Conservation (phyloP, 2,113 vertebrate genomes). For the Cinclus mexicanus region DNA sequence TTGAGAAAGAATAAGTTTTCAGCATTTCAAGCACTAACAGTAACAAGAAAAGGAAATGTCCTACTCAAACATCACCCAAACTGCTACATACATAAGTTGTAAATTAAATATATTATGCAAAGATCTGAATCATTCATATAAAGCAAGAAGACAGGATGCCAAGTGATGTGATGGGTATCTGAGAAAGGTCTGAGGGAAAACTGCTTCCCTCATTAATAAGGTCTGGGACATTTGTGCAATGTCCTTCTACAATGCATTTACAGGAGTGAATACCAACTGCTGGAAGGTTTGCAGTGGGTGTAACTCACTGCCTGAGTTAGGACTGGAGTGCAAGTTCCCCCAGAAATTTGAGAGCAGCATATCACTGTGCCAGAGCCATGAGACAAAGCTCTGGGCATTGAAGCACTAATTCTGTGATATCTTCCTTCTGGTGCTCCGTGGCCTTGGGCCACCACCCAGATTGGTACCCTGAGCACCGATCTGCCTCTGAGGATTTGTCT, state of each 20-base stretch:
- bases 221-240: not conserved
- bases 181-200: not conserved
- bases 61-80: not conserved
- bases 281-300: fast-evolving
- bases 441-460: not conserved
- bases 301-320: not conserved
- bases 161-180: not conserved
- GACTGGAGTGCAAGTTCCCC: not conserved
- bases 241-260: not conserved
- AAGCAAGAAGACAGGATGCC: not conserved
- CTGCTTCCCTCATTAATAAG: not conserved
- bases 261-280: not conserved
- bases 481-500: not conserved
- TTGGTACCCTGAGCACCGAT: not conserved
- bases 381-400: not conserved
- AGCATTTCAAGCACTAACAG: slow-evolving; percentile 51
- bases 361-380: fast-evolving
- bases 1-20: slow-evolving; percentile 1
- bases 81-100: not conserved
- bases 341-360: not conserved
- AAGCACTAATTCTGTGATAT: not conserved
- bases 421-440: not conserved
- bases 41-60: slow-evolving; percentile 31
- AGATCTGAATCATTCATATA: not conserved
- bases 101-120: not conserved